These are phyloP conservation scores for Hycleus cichorii DNA, from an alignment of 1,140 invertebrate species.

Conservation along the genomic window DNA sequence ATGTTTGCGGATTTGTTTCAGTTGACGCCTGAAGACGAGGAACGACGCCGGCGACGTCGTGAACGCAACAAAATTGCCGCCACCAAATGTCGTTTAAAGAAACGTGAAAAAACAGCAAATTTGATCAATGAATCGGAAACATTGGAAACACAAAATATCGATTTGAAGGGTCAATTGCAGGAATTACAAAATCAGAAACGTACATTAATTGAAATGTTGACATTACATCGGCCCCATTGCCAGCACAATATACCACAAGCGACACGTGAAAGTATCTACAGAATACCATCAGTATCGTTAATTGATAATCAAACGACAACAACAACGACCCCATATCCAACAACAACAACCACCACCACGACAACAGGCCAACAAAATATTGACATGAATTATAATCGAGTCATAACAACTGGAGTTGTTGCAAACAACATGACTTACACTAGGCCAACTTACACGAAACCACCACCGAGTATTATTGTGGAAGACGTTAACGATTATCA, in stretches of 20 bases:
- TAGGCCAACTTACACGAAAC: constrained; percentile 18
- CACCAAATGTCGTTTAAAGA: constrained; percentile 91
- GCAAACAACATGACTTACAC: constrained; percentile 23
- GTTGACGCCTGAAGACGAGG: constrained; percentile 88
- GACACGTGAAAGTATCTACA: constrained; percentile 28
- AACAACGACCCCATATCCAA: too few species aligned
- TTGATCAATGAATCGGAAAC: constrained; percentile 81
- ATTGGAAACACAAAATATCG: constrained; percentile 78
- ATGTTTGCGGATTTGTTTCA: constrained; percentile 39
- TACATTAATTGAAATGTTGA: constrained; percentile 61
- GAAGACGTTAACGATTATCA: constrained; percentile 32
- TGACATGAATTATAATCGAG: constrained; percentile 21
- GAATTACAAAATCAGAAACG: constrained; percentile 65
- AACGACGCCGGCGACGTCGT: constrained; percentile 68
- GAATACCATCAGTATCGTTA: constrained; percentile 34
- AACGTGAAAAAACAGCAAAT: constrained; percentile 80
- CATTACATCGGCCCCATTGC: constrained; percentile 61
- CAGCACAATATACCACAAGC: constrained; percentile 49
- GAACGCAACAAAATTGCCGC: constrained; percentile 93
- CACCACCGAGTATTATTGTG: constrained; percentile 36
- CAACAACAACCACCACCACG: too few species aligned
- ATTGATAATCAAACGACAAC: constrained; percentile 30
- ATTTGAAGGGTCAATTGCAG: constrained; percentile 71
- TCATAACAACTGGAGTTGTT: constrained; percentile 19
- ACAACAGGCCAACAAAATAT: not conserved